Conservation (phyloP, 2,797 vertebrate species). For the Helicolenus hilgendorfi region DNA sequence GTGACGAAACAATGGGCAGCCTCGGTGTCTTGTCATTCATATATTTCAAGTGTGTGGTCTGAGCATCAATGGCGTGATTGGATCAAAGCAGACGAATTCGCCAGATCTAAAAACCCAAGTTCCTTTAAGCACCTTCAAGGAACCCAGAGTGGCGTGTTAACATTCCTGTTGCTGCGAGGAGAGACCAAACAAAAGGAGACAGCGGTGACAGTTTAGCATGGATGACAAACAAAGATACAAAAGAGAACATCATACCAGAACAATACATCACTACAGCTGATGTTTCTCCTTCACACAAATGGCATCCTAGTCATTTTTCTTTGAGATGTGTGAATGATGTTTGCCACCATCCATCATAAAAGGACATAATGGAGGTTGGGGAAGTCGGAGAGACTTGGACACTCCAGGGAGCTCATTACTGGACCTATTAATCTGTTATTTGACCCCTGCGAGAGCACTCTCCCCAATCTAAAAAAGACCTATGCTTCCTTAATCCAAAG, state of each 20-base stretch:
- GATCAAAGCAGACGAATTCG: slow-evolving; percentile 70
- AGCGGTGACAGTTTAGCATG: slow-evolving; percentile 80
- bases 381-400: slow-evolving; percentile 81
- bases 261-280: slow-evolving; percentile 84
- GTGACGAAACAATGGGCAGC: slow-evolving; percentile 22
- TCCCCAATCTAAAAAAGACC: slow-evolving; percentile 85
- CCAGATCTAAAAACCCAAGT: slow-evolving; percentile 63
- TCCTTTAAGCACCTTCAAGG: slow-evolving; percentile 74
- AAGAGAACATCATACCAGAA: slow-evolving; percentile 80
- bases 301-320: slow-evolving; percentile 86
- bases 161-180: slow-evolving; percentile 61
- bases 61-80: slow-evolving; percentile 48
- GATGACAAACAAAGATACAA: slow-evolving; percentile 86
- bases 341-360: slow-evolving; percentile 87
- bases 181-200: slow-evolving; percentile 79
- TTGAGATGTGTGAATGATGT: slow-evolving; percentile 88
- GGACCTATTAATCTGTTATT: slow-evolving; percentile 92
- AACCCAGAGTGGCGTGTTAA: slow-evolving; percentile 65
- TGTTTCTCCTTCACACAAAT: slow-evolving; percentile 88
- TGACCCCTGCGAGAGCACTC: slow-evolving; percentile 88
- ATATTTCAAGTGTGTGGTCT: slow-evolving; percentile 48
- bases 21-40: slow-evolving; percentile 50
- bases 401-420: slow-evolving; percentile 92
- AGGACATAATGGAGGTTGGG: slow-evolving; percentile 81
- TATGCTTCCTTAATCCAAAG: slow-evolving; percentile 84